Conservation (phyloP, 2,113 vertebrate species). For the Orcinus orca region DNA sequence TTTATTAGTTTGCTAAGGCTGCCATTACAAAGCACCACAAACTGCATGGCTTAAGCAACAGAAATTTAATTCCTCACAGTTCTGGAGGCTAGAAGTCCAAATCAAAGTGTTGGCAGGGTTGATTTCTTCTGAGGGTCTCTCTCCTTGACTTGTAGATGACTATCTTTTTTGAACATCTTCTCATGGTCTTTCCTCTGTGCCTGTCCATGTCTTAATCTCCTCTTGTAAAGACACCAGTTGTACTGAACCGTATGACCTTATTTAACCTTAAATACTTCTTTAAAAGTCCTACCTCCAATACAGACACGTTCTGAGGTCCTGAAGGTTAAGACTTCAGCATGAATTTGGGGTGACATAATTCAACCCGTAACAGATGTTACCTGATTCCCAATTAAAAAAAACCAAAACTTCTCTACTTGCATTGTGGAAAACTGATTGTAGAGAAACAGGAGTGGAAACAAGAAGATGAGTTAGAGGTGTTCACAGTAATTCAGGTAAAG, state of each 20-base stretch:
- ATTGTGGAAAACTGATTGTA: background rate
- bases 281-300: background rate
- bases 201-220: background rate
- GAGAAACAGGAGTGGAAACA: background rate
- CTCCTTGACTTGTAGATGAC: background rate
- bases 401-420: background rate
- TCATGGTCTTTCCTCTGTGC: background rate
- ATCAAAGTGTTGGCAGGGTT: background rate
- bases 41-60: background rate
- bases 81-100: background rate
- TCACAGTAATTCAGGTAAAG: background rate
- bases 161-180: background rate
- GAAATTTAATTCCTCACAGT: background rate
- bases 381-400: background rate
- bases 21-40: background rate
- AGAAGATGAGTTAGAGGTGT: background rate
- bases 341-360: background rate
- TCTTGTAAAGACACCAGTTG: background rate
- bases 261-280: background rate
- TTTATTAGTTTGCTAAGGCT: background rate
- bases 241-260: background rate
- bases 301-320: background rate
- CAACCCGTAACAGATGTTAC: background rate
- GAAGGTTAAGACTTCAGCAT: background rate
- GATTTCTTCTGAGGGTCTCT: background rate